Evolutionary conservation across 2,113 vertebrate genomes (phyloP).

Genomic region (Tonatia bakeri): DNA sequence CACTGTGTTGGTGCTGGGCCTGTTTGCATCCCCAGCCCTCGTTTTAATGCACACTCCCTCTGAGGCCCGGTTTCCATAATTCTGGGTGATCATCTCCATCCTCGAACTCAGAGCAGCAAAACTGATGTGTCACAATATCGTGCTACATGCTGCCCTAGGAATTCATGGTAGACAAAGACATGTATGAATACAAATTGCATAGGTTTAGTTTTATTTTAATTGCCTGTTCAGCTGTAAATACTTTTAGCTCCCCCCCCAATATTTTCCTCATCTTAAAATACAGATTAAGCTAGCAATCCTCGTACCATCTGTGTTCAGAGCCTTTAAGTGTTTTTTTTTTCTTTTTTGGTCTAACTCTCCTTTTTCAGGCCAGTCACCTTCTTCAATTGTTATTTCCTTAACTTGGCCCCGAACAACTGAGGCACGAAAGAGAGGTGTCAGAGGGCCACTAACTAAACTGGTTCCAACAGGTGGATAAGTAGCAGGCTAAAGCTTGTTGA

Average conservation of each 20-base stretch:
- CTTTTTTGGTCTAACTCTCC: neutral
- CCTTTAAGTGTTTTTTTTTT: neutral
- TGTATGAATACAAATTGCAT: neutral
- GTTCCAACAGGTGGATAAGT: neutral
- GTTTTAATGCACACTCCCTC: neutral
- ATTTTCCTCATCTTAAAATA: neutral
- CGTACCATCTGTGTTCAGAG: neutral
- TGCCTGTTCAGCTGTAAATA: neutral
- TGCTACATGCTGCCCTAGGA: neutral
- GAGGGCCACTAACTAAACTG: neutral
- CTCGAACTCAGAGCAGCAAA: neutral
- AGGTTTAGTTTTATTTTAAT: neutral
- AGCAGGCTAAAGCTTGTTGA: neutral
- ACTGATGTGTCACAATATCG: neutral
- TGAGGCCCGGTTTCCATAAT: neutral
- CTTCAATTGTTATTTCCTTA: neutral
- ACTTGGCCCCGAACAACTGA: neutral
- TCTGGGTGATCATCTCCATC: neutral
- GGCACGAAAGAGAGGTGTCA: neutral
- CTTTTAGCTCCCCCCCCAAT: neutral
- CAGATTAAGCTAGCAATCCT: neutral
- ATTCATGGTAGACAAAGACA: neutral
- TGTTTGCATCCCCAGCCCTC: neutral
- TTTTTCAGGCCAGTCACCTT: neutral
- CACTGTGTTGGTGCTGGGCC: accelerated